Evolutionary conservation across 2,797 vertebrate species (phyloP).

Genomic region (Gambelia wislizenii): DNA sequence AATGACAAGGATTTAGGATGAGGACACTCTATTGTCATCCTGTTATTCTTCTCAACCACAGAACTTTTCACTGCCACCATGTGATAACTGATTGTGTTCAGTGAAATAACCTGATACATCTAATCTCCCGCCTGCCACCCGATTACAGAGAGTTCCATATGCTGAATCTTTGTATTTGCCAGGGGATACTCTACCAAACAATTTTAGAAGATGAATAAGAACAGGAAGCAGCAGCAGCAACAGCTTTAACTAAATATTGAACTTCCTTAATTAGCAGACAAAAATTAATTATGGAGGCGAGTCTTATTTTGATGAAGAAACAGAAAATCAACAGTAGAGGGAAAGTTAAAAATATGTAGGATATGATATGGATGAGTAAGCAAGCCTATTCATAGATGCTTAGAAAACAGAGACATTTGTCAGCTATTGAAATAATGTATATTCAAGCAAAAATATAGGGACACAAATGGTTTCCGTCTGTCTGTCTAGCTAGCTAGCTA

Average conservation of each 20-base stretch:
- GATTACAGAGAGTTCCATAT: background rate
- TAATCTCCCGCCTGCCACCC: background rate
- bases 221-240: too few relatives aligned
- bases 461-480: background rate
- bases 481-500: background rate
- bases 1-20: background rate
- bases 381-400: background rate
- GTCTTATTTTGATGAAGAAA: background rate
- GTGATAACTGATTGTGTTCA: background rate
- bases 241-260: background rate
- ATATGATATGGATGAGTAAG: background rate
- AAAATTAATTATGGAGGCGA: background rate
- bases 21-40: background rate
- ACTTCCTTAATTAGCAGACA: too few relatives aligned
- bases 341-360: background rate
- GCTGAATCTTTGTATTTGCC: background rate
- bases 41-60: background rate
- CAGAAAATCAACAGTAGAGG: background rate
- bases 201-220: background rate
- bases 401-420: background rate
- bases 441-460: background rate
- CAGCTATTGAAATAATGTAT: background rate
- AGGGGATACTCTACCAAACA: background rate
- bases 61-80: background rate
- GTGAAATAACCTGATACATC: background rate